Base-by-base conservation (phyloP, 2,797 vertebrate genomes). In the Tragelaphus oryx region DNA sequence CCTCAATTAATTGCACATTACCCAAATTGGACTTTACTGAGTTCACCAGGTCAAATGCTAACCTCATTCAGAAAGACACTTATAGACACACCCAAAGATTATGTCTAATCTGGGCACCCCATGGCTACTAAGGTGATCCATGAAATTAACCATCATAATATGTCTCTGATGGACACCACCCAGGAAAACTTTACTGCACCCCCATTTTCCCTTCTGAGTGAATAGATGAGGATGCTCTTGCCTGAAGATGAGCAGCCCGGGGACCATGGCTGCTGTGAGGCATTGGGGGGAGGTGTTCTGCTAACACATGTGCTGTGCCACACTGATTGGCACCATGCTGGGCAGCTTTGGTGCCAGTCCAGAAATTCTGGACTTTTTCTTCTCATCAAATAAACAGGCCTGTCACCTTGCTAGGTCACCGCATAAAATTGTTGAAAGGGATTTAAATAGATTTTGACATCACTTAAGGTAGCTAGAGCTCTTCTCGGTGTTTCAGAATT, bases 361-460 rank as follows among this genome's bases (percentile, higher is more conserved):
- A 80, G 81, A 75, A 48, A 68, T 87, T 75, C 59, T 48, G 22
- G 41, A 16, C 9, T 54, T 24, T 81, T 41, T 50, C 18, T 9
- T 65, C 30, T 89, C 17, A 37, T 65, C 52, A 68, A 41, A 84
- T 11, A 52, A 11, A 54, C 10, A 60, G 54, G 17, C 6, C 18
- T 1, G 18, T 8, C 44, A 55, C 41, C 17, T 86, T 54, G 22
- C n/a, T 24, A 3, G 46, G 50, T 48, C 22, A 65, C 10, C 54
- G 86, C 87, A 8, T 59, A 26, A 46, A 90, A 95, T 46, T 33
- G 13, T 89, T 20, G 33, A 76, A 76, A 78, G 41, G 18, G 22
- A 52, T 93, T 86, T 59, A 78, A 41, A 37, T 46, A 10, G 8
- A 12, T 37, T 37, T 37, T 9, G 54, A 62, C 4, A 44, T 20